Evolutionary conservation across 2,888 invertebrate species (phyloP), one percentile per base, ranked within the genome.

Genomic region (Drosophila suboccidentalis): DNA sequence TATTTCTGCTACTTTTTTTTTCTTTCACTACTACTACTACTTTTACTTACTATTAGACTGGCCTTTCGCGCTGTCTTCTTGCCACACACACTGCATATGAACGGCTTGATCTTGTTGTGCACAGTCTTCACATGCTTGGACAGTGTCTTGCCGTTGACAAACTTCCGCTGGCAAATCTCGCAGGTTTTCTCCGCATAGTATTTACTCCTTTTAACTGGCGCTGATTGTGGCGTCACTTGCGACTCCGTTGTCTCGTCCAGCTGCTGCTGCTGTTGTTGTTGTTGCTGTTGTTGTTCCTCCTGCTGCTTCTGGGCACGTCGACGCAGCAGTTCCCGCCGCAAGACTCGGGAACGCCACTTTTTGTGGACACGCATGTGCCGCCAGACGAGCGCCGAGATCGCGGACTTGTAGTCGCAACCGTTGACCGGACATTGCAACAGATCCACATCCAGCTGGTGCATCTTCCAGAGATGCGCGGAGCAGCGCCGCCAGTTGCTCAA

Each of bases 51-150:
- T 82, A 94, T 94, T 60, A 96, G 90, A 94, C 95, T 95, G 4
- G 96, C 94, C 83, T 96, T 96, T 47, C 96, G 93, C 0, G 96
- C 94, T 26, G 95, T 95, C 76, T 95, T 94, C 87, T 96, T 95
- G 10, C 95, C 95, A 90, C 97, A 97, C 58, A 96, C 95, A 81
- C 94, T 95, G 87, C 97, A 97, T 36, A 95, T 95, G 79, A 95
- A 96, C 0, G 95, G 96, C 80, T 95, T 95, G 50, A 95, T 93
- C 90, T 96, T 95, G 71, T 95, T 95, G 90, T 97, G 97, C 0
- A 97, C 96, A 0, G 94, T 94, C 88, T 95, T 95, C 39, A 95
- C 94, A 79, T 96, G 96, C 87, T 95, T 95, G 62, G 95, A 95
- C 8, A 96, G 91, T 61, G 94, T 94, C 90, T 95, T 95, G 0